These are phyloP conservation scores for Antedon mediterranea DNA, from an alignment of 53 echinoderm and acorn worm genomes.

Conservation along the genomic window DNA sequence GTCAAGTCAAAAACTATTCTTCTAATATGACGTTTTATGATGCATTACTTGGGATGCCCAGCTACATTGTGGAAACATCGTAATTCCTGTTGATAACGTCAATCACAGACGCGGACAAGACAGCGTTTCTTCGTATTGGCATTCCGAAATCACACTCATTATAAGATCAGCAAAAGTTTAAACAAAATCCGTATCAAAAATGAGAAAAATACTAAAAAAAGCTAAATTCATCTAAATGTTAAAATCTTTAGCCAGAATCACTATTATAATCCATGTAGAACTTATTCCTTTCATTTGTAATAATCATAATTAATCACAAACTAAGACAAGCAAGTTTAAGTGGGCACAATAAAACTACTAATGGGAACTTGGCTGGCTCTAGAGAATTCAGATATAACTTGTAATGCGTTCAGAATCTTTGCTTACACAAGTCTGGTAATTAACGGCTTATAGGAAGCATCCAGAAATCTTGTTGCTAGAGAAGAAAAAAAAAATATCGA, in stretches of 20 bases:
- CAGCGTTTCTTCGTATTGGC: background rate
- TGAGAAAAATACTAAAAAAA: background rate
- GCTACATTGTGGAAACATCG: background rate
- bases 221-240: background rate
- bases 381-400: background rate
- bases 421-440: background rate
- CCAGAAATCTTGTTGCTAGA: background rate
- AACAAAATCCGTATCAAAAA: background rate
- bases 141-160: background rate
- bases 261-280: background rate
- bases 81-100: background rate
- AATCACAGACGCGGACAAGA: background rate
- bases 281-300: background rate
- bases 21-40: background rate
- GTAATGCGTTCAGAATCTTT: background rate
- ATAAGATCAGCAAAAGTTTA: background rate
- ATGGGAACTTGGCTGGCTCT: background rate
- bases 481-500: background rate
- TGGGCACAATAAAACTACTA: background rate
- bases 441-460: background rate
- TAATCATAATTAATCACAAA: background rate
- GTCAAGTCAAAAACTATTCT: background rate
- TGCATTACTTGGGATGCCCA: background rate
- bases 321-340: background rate
- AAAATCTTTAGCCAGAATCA: background rate